Base-by-base conservation (phyloP, 2,888 invertebrate species). In the Pyrrhosoma nymphula region DNA sequence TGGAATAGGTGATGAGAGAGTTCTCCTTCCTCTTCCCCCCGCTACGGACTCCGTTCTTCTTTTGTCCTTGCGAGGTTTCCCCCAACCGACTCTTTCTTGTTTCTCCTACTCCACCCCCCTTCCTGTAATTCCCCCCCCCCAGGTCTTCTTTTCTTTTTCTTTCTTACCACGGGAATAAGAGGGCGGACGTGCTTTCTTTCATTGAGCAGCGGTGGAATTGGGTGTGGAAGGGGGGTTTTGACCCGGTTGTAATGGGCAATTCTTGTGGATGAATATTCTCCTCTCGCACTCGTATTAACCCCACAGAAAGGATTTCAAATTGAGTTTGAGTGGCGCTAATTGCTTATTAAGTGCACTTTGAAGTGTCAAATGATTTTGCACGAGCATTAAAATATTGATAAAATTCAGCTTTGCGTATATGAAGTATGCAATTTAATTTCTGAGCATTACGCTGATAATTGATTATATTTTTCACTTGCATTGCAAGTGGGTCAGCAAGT, bases 1-100 rank as follows among this genome's bases (percentile, higher is more conserved):
- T 82, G 82, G 82, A 82, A 82, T 82, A 82, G 82, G 82, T 18
- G 82, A 82, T 82, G 82, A 82, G 82, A 82, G 35, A 10, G 82
- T 35, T 82, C 35, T 1, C 35, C n/a, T 35, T 35, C 35, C 75
- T n/a, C 75, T 30, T 30, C 75, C 10, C 35, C 26, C 82, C 14
- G 82, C 14, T 82, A 14, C 35, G 16, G 82, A 35, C 35, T 82
- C 82, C 82, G 82, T 82, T 82, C 82, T 35, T 82, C 35, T 82
- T 16, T 82, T 82, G 30, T 82, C 82, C 35, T n/a, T 35, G 82
- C n/a, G n/a, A 3, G 3, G 69, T 69, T 26, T 16, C n/a, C 23
- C 26, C 69, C 35, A 47, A 47, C 8, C 47, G 47, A 20, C 60
- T 60, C 60, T 69, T 2, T 4, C 47, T 47, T 47, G 47, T 69